Percentiles rank a stretch among this genome's conserved stretches.
These are phyloP conservation scores for Orestias chungarensis DNA, from an alignment of 2,797 vertebrate species.

Conservation along the genomic window DNA sequence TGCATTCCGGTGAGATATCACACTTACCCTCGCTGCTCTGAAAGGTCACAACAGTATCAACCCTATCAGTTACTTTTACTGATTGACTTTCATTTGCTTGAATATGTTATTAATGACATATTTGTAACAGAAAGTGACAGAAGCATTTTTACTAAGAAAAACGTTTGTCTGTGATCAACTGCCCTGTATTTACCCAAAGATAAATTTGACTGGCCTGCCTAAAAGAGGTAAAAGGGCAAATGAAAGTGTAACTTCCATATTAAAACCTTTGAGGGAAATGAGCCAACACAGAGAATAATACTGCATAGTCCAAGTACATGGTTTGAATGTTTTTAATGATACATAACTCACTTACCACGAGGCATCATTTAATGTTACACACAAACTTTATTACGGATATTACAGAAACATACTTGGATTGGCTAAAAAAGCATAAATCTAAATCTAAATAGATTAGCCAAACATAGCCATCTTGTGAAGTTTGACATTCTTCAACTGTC, in stretches of 20 bases:
- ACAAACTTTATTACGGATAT: too few species aligned
- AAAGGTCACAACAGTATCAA: slow-evolving; percentile 15
- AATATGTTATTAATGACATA: too few species aligned
- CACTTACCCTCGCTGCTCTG: slow-evolving; percentile 10
- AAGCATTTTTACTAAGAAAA: neutral
- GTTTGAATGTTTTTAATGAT: slow-evolving; percentile 1
- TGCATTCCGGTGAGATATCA: slow-evolving; percentile 32
- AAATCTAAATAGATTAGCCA: slow-evolving; percentile 39
- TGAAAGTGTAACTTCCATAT: neutral
- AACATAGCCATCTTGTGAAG: slow-evolving; percentile 58
- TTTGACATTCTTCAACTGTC: slow-evolving; percentile 67
- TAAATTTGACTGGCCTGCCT: neutral
- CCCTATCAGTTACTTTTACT: neutral
- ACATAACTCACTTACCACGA: neutral
- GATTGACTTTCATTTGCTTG: too few species aligned
- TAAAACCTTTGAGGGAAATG: neutral
- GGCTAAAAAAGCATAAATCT: slow-evolving; percentile 17
- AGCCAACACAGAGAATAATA: neutral
- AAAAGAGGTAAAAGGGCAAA: neutral
- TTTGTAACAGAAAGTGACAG: neutral
- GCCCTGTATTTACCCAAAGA: neutral
- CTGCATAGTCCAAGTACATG: neutral
- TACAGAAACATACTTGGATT: slow-evolving; percentile 7
- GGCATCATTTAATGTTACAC: too few species aligned
- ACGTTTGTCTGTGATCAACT: neutral